Conservation (phyloP, 1,140 invertebrate species). For the Magallana gigas region DNA sequence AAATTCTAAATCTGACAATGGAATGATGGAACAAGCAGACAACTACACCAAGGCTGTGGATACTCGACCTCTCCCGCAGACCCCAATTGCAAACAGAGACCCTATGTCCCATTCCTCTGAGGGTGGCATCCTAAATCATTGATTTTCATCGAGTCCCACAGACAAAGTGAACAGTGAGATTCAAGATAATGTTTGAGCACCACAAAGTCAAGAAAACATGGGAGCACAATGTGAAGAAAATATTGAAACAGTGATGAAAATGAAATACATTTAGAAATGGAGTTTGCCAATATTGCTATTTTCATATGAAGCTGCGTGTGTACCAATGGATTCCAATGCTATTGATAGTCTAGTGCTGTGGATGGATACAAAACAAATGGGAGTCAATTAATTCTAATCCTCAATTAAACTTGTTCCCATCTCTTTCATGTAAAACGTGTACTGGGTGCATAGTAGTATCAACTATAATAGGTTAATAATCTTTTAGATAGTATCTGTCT, state of each 20-base stretch:
- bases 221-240: background rate
- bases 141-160: constrained; percentile 31
- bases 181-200: constrained; percentile 17
- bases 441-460: no score
- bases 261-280: background rate
- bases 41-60: constrained; percentile 49
- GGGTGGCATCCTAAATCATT: constrained; percentile 45
- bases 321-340: no score
- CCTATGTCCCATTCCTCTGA: constrained; percentile 23
- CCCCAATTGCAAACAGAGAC: constrained; percentile 8
- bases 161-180: constrained; percentile 44
- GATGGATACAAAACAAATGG: no score
- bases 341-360: no score
- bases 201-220: no score
- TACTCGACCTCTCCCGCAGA: constrained; percentile 48
- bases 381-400: no score
- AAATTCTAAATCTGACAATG: constrained; percentile 32
- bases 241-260: constrained; percentile 18
- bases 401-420: no score
- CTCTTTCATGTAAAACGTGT: no score
- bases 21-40: background rate
- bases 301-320: no score
- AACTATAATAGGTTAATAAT: no score
- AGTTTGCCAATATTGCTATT: no score
- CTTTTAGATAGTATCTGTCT: no score